phyloP scores from a whole-genome alignment of 2,113 vertebrate species.

The Lepidothrix coronata region DNA sequence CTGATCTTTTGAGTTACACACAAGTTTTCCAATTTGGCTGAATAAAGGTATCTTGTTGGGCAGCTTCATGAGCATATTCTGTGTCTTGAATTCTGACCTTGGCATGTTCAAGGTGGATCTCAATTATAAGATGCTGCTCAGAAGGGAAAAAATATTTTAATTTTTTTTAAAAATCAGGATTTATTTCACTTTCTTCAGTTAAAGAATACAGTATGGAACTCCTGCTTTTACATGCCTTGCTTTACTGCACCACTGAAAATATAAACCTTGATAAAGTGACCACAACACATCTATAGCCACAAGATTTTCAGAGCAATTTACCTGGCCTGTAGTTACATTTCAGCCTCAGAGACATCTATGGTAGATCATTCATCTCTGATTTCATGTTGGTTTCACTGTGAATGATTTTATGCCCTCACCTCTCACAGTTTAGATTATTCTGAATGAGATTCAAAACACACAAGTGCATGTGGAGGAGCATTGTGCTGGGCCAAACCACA shows the following conservation, averaged over 20 bases:
- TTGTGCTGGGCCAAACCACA: not conserved
- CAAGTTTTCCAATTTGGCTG: constrained; percentile 44
- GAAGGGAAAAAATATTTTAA: not conserved
- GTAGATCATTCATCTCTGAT: not conserved
- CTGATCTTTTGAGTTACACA: constrained; percentile 39
- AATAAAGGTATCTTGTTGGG: constrained; percentile 65
- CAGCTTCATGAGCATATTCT: not conserved
- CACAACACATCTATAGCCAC: not conserved
- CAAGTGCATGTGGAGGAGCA: not conserved
- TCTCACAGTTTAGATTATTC: not conserved
- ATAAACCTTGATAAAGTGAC: not conserved
- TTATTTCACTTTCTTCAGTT: not conserved
- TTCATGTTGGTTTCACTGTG: not conserved
- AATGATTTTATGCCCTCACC: not conserved
- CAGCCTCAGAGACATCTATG: not conserved
- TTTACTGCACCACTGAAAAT: not conserved
- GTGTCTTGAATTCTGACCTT: constrained; percentile 21
- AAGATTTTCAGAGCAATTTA: not conserved
- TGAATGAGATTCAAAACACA: not conserved
- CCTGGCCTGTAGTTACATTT: not conserved
- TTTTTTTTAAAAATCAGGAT: not conserved
- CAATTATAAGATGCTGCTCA: not conserved
- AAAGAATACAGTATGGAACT: not conserved
- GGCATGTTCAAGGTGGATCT: not conserved
- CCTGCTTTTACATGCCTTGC: not conserved